These are phyloP conservation scores for Goniozus legneri DNA, from an alignment of 1,140 invertebrate genomes.

Conservation along the genomic window DNA sequence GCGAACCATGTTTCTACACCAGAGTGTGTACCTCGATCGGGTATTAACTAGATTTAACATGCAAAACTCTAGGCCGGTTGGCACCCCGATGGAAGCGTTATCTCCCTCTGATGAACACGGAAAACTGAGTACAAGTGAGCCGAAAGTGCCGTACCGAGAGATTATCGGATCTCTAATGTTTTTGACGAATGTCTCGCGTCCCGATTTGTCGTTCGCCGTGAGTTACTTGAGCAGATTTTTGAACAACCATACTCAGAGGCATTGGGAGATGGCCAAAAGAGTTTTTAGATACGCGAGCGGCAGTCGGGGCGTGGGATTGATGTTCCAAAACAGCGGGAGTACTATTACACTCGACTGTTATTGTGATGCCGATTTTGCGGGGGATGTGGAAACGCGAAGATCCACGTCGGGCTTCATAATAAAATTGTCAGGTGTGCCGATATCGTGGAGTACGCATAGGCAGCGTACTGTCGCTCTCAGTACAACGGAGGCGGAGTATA, in stretches of 20 bases:
- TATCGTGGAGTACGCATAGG: conserved; percentile 37
- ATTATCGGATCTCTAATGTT: conserved; percentile 41
- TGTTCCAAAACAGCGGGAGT: background rate
- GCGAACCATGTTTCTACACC: conserved; percentile 25
- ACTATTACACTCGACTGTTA: conserved; percentile 11
- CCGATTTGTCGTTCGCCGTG: background rate
- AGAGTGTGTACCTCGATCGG: conserved; percentile 25
- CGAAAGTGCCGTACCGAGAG: conserved; percentile 34
- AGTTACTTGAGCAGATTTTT: background rate
- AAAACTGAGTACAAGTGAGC: conserved; percentile 1
- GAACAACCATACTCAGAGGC: background rate
- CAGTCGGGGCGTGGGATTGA: background rate
- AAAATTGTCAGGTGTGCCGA: conserved; percentile 18
- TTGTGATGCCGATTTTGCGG: conserved; percentile 35
- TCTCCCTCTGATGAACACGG: conserved; percentile 4
- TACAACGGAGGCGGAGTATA: conserved; percentile 48
- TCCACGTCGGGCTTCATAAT: conserved; percentile 37
- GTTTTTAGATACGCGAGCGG: background rate
- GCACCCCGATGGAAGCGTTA: conserved; percentile 19
- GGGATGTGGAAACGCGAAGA: conserved; percentile 22
- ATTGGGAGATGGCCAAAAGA: background rate
- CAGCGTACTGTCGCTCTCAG: conserved; percentile 46
- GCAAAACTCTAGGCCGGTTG: conserved; percentile 23
- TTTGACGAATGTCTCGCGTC: conserved; percentile 19
- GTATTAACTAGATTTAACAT: conserved; percentile 32